Percentiles rank a stretch among this genome's conserved stretches.
Conservation (phyloP, 2,888 invertebrate species). For the Mythimna vitellina region DNA sequence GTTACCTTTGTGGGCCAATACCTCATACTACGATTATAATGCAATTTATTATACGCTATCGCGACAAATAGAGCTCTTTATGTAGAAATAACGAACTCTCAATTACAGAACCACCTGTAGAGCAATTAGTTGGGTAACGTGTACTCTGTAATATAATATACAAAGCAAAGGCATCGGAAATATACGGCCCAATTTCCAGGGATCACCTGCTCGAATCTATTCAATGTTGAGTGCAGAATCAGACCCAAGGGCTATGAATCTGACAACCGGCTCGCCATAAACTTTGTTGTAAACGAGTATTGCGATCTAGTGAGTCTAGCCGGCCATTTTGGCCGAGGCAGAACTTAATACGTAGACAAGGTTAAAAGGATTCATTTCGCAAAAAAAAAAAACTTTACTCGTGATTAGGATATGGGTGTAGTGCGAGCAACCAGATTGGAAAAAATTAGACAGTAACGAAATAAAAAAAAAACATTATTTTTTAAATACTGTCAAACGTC, state of each 20-base stretch:
- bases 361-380: not conserved
- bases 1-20: not conserved
- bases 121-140: conserved; percentile 36
- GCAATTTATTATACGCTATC: not conserved
- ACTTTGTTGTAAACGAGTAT: conserved; percentile 3
- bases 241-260: not conserved
- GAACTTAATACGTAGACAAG: not conserved
- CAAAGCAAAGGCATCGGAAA: conserved; percentile 3
- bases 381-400: not conserved
- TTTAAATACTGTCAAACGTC: no score
- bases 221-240: not conserved
- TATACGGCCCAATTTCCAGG: not conserved
- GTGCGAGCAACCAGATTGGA: not conserved
- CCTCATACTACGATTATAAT: not conserved
- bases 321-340: not conserved
- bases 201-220: not conserved
- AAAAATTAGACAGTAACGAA: no score
- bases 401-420: not conserved
- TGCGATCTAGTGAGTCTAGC: not conserved
- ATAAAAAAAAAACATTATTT: no score
- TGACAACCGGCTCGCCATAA: not conserved
- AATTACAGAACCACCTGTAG: conserved; percentile 34
- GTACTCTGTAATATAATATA: conserved; percentile 20
- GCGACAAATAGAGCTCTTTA: not conserved
- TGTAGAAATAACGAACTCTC: conserved; percentile 12